Conservation (phyloP, 1,140 invertebrate genomes). For the Battus philenor region DNA sequence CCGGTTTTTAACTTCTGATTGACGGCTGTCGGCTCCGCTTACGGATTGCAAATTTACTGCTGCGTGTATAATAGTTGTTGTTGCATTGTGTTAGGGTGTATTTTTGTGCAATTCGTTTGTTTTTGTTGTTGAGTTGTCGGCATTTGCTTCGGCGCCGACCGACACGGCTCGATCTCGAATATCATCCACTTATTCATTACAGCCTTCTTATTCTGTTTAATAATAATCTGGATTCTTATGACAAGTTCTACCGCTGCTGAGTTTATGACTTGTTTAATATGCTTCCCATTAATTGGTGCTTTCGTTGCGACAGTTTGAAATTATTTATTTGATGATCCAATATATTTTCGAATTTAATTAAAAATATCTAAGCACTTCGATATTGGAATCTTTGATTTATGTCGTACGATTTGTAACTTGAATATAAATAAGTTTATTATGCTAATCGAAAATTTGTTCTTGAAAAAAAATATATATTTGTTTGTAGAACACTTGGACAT, state of each 20-base stretch:
- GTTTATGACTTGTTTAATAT: constrained; percentile 1
- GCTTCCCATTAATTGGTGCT: not conserved
- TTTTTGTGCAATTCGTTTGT: constrained; percentile 21
- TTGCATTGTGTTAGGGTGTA: constrained; percentile 22
- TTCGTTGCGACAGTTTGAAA: not conserved
- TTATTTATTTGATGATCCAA: not conserved
- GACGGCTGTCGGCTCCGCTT: constrained; percentile 71
- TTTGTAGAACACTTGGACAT: too few relatives aligned
- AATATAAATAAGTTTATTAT: too few relatives aligned
- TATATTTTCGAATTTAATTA: too few relatives aligned
- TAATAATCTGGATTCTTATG: constrained; percentile 14
- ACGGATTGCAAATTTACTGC: constrained; percentile 36
- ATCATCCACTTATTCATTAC: constrained; percentile 66
- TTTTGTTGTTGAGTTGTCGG: constrained; percentile 26
- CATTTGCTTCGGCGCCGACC: constrained; percentile 64
- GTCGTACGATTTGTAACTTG: too few relatives aligned
- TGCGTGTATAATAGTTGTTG: constrained; percentile 15
- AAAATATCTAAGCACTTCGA: too few relatives aligned
- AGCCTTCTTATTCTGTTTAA: constrained; percentile 15
- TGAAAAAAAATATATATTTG: too few relatives aligned
- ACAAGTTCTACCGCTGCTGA: constrained; percentile 2
- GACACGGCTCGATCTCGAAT: constrained; percentile 64
- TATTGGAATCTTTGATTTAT: too few relatives aligned
- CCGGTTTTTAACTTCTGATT: constrained; percentile 74
- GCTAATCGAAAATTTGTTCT: too few relatives aligned